A percentile compares a stretch with the other conserved stretches of the same genome.
phyloP scores from a whole-genome alignment of 2,113 vertebrate species.

The Myotis lucifugus region DNA sequence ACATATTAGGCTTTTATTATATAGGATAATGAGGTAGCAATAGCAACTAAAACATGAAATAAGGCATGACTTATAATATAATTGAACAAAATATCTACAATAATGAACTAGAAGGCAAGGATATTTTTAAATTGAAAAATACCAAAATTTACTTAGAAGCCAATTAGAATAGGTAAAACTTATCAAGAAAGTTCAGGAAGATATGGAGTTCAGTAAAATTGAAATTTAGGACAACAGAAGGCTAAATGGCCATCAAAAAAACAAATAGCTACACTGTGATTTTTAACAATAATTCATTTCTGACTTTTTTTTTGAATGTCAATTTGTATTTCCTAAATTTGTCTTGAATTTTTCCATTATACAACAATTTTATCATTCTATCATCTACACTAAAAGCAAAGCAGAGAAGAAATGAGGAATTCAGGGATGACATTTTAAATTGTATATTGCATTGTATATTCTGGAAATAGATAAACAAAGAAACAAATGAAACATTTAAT shows the following conservation, averaged over 20 bases:
- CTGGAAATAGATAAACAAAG: neutral
- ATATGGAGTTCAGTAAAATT: neutral
- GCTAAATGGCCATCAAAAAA: neutral
- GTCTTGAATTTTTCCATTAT: neutral
- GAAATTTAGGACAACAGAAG: neutral
- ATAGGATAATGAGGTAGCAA: neutral
- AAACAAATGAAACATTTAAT: neutral
- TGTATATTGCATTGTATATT: neutral
- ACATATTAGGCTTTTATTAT: too few relatives aligned
- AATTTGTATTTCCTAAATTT: neutral
- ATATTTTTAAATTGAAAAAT: conserved; percentile 6
- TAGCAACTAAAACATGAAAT: neutral
- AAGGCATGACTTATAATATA: neutral
- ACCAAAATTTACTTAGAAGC: neutral
- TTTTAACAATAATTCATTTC: neutral
- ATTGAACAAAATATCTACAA: neutral
- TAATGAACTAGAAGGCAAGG: neutral
- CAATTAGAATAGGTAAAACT: neutral
- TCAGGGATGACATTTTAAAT: neutral
- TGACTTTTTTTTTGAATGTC: neutral
- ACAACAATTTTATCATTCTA: neutral
- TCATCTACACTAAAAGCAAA: neutral
- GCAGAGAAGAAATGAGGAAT: neutral
- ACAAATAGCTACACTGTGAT: neutral
- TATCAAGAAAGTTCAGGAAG: neutral